Percentiles rank a stretch among this genome's conserved stretches.
Evolutionary conservation across 2,888 invertebrate genomes (phyloP).

Genomic region (Apoda limacodes): DNA sequence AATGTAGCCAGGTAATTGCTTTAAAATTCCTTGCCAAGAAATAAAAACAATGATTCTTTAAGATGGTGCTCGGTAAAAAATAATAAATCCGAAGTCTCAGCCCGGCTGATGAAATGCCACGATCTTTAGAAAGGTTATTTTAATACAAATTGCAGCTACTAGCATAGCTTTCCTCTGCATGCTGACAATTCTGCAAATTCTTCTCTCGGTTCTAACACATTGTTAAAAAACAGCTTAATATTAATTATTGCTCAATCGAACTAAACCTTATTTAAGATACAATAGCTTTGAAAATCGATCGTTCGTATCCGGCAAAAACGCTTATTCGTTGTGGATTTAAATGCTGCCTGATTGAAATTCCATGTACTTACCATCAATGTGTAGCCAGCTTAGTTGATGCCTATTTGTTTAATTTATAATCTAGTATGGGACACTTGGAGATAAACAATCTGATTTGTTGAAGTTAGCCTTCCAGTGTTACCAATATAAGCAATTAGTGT

Average conservation of each 20-base stretch:
- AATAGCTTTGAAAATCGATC: conserved; percentile 20
- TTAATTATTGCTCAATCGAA: too few species aligned
- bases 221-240: neutral
- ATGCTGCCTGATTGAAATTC: conserved; percentile 71
- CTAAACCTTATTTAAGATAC: too few species aligned
- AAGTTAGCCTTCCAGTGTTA: conserved; percentile 40
- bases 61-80: conserved; percentile 56
- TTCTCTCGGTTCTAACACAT: conserved; percentile 50
- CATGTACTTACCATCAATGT: conserved; percentile 63
- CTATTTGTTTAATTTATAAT: conserved; percentile 54
- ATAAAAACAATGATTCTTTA: conserved; percentile 69
- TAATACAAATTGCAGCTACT: conserved; percentile 68
- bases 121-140: conserved; percentile 63
- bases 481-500: conserved; percentile 50
- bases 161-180: conserved; percentile 54
- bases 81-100: conserved; percentile 57
- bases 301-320: too few species aligned
- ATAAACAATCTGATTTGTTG: conserved; percentile 42
- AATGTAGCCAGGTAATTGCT: conserved; percentile 49
- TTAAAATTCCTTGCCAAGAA: conserved; percentile 59
- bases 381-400: conserved; percentile 47
- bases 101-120: conserved; percentile 57
- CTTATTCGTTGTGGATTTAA: too few species aligned
- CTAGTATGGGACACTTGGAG: conserved; percentile 41
- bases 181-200: conserved; percentile 67